These are phyloP conservation scores for Botia almorhae DNA, from an alignment of 2,797 vertebrate species.

Conservation along the genomic window DNA sequence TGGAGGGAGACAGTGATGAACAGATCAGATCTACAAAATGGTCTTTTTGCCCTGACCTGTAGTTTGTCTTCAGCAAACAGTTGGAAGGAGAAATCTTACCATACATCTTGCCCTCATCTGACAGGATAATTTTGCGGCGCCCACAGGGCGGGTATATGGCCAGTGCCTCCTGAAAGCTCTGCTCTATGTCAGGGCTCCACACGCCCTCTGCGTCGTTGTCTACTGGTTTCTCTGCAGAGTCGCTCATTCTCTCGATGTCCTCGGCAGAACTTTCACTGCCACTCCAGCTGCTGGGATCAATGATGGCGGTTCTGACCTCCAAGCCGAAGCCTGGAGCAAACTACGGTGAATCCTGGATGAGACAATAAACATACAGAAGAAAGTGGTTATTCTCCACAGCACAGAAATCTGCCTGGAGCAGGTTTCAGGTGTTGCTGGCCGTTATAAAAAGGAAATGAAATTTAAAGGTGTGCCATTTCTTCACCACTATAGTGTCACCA, in stretches of 20 bases:
- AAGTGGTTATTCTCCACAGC: constrained; percentile 54
- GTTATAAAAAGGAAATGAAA: not conserved
- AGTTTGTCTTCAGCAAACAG: not conserved
- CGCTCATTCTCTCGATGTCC: constrained; percentile 98
- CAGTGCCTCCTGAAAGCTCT: constrained; percentile 99
- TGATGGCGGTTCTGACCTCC: constrained; percentile 89
- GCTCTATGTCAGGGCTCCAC: constrained; percentile 99
- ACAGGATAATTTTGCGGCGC: constrained; percentile 98
- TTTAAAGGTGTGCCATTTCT: constrained; percentile 1
- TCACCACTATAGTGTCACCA: not conserved
- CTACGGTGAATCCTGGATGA: constrained; percentile 89
- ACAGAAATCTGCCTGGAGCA: constrained; percentile 54
- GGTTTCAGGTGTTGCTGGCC: constrained; percentile 22
- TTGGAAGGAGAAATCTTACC: constrained; percentile 83
- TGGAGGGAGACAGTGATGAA: not conserved
- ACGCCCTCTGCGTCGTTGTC: constrained; percentile 98
- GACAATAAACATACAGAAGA: constrained; percentile 60
- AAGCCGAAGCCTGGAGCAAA: constrained; percentile 94
- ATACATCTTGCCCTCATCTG: constrained; percentile 99
- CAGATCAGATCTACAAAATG: not conserved
- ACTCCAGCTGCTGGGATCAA: constrained; percentile 99
- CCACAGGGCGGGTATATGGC: constrained; percentile 99
- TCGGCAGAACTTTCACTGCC: constrained; percentile 99
- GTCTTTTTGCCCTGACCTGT: not conserved
- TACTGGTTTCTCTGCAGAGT: constrained; percentile 95